Evolutionary conservation across 1,140 invertebrate genomes (phyloP).

Genomic region (Nixonia krombeini): DNA sequence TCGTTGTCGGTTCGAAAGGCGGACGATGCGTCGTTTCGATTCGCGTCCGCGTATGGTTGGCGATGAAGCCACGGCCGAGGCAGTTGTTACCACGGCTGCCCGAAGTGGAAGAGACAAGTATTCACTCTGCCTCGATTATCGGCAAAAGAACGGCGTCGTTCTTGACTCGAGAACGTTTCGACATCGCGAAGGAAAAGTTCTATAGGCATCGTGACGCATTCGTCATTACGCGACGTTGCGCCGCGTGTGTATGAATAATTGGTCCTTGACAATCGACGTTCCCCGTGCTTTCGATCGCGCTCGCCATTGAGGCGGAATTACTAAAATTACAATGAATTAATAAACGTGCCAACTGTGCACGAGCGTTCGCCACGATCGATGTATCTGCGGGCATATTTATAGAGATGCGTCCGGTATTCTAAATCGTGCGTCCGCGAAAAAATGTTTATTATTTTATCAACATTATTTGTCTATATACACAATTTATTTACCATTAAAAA

Average conservation of each 20-base stretch:
- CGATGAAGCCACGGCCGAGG: constrained; percentile 31
- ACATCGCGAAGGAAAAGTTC: constrained; percentile 32
- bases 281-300: constrained; percentile 20
- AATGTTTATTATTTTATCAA: no score
- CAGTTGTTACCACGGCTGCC: no score
- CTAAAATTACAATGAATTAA: no score
- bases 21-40: constrained; percentile 18
- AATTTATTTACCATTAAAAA: no score
- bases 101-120: constrained; percentile 19
- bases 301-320: constrained; percentile 12
- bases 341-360: no score
- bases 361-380: no score
- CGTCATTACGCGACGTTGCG: constrained; percentile 20
- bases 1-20: no score
- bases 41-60: constrained; percentile 15
- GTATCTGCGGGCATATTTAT: no score
- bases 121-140: constrained; percentile 44
- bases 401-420: no score
- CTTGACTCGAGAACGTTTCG: constrained; percentile 42
- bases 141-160: constrained; percentile 41
- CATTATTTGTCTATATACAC: no score
- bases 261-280: constrained; percentile 35
- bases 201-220: constrained; percentile 27
- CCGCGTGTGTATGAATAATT: background rate
- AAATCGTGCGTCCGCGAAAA: no score